Conservation (phyloP, 2,888 invertebrate genomes). For the Lithodes maja region DNA sequence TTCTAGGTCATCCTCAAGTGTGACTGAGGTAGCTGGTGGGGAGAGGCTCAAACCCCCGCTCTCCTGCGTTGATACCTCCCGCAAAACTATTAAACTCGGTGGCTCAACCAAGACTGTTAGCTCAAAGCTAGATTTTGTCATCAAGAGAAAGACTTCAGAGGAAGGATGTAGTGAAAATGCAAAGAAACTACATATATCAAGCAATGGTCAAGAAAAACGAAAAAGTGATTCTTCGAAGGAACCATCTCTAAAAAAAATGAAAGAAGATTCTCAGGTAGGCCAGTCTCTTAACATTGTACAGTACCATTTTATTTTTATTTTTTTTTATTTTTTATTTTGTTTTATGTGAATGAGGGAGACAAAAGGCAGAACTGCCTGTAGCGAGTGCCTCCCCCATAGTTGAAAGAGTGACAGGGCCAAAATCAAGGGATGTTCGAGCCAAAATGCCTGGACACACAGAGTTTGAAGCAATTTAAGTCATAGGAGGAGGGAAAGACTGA, state of each 20-base stretch:
- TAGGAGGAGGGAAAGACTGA: no score
- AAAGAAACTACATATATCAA: neutral
- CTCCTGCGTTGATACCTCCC: slow-evolving; percentile 19
- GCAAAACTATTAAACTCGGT: slow-evolving; percentile 31
- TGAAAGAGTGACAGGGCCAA: no score
- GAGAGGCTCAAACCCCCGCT: slow-evolving; percentile 46
- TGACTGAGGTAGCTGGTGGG: neutral
- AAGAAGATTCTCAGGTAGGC: no score
- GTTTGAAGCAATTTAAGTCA: no score
- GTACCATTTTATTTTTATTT: no score
- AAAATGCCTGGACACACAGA: no score
- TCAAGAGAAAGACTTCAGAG: slow-evolving; percentile 22
- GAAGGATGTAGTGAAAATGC: neutral
- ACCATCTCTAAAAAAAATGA: neutral
- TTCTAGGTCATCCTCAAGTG: neutral
- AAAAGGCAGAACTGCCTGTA: no score
- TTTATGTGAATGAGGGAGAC: no score
- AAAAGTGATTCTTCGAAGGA: neutral
- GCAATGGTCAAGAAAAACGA: slow-evolving; percentile 8
- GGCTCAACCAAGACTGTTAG: slow-evolving; percentile 20
- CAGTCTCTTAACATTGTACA: no score
- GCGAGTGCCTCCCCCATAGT: no score
- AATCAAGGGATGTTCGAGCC: no score
- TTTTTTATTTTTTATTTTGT: no score
- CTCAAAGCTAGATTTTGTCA: slow-evolving; percentile 9